phyloP scores from a whole-genome alignment of 2,113 vertebrate species.

The Cyanistes caeruleus region DNA sequence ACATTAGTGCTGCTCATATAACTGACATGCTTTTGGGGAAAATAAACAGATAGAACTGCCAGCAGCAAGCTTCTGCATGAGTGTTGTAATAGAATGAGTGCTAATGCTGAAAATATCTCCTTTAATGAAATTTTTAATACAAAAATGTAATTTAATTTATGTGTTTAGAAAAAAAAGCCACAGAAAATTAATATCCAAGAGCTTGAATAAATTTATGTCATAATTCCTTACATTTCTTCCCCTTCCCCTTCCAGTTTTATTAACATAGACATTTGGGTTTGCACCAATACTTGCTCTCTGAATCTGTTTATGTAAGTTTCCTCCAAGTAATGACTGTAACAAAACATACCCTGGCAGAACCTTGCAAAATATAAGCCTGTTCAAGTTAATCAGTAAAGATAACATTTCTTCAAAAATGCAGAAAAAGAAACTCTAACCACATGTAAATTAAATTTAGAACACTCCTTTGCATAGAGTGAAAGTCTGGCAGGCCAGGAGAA shows the following conservation, averaged over 20 bases:
- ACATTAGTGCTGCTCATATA: background rate
- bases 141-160: background rate
- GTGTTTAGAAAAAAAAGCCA: background rate
- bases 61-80: background rate
- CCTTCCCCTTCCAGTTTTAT: background rate
- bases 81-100: background rate
- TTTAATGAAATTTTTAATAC: background rate
- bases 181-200: background rate
- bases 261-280: background rate
- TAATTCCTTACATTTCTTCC: background rate
- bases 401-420: slow-evolving; percentile 1
- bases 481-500: slow-evolving; percentile 7
- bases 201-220: background rate
- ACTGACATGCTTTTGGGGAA: background rate
- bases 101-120: background rate
- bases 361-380: background rate
- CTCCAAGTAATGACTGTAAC: background rate
- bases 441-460: slow-evolving; percentile 22
- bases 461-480: slow-evolving; percentile 4
- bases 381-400: background rate
- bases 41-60: background rate
- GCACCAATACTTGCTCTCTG: background rate
- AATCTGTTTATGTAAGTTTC: background rate
- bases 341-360: background rate
- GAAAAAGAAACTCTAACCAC: background rate